Base-by-base conservation (phyloP, 2,888 invertebrate genomes). In the Baronia brevicornis region DNA sequence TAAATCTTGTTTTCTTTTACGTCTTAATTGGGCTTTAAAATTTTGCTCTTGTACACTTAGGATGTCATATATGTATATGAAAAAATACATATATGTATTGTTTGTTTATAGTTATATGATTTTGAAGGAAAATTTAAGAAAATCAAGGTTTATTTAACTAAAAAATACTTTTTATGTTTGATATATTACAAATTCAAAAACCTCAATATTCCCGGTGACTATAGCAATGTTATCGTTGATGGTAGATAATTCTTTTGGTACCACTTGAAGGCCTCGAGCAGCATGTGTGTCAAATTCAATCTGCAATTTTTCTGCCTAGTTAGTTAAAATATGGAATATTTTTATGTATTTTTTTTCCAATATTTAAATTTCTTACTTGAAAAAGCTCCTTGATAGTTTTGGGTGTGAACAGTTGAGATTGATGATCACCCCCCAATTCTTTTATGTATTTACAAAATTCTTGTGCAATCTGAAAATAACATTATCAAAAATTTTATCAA, bases 271-370 rank as follows among this genome's bases (percentile, higher is more conserved):
- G 38, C 88, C 82, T 29, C 72, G 77, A 1, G 88, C 79, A 1
- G 85, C 85, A 39, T 87, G 86, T 3, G 84, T 85, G 39, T 88
- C 78, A 46, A 87, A 87, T 33, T 87, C 87, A 30, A 88, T 85
- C 82, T 88, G 68, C 44, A 53, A 44, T 28, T 17, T n/a, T 8
- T 15, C 9, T 2, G 8, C 3, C n/a, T 25, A 6, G 10, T 20
- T 5, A 20, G 10, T 3, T 5, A 9, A 26, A 26, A 12, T 5
- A 9, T 15, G 19, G 15, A 17, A 14, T 13, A 2, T 13, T 7
- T 20, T n/a, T n/a, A 31, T 11, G 10, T 14, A 26, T 19, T 19
- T 13, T 18, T 10, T 15, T 8, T 8, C 15, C 18, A 26, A 22
- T 3, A 10, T 28, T 11, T 14, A 27, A 17, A 23, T 21, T 7